Base-by-base conservation (phyloP, 2,797 vertebrate genomes). In the Pantherophis vulpinus region DNA sequence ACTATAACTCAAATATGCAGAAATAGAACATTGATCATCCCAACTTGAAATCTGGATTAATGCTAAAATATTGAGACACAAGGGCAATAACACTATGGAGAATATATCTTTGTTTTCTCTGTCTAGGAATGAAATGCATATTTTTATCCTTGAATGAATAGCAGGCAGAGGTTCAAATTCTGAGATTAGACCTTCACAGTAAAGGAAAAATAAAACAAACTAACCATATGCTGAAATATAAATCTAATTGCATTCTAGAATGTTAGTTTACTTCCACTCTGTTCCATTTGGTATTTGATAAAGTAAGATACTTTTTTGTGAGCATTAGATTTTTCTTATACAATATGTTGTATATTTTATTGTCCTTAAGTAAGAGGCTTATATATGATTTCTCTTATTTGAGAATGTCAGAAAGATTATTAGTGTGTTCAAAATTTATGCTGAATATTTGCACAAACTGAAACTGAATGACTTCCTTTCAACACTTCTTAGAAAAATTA, bases 231-330 rank as follows among this genome's bases (percentile, higher is more conserved):
- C 92, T 32, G 74, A 96, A 95, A 94, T 89, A 23, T 60, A 60
- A 92, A 96, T 86, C 32, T 60, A 91, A 13, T 32, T 20, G 91
- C n/a, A 91, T 37, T 63, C 93, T 47, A 91, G 66, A 94, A 94
- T 90, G 93, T 42, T 87, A 94, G 61, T 89, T 91, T 79, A 63
- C 91, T 61, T 93, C 9, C 12, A 87, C 79, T 42, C 9, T 92
- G 9, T 6, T 25, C 93, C 93, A 95, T 94, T 83, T 13, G 9
- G 13, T 93, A 89, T 91, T 60, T 94, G 47, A 95, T 94, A 93
- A 94, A 95, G 89, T 91, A 93, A 93, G 94, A 92, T 83, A 60
- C 37, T 12, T 94, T 95, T 93, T 93, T 92, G 61, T 79, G 91
- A 91, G 2, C 90, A 37, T 47, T 93, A 54, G 66, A 91, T 95